A percentile compares a stretch with the other conserved stretches of the same genome.
phyloP scores from a whole-genome alignment of 2,113 vertebrate species.

The Pseudorasbora parva region DNA sequence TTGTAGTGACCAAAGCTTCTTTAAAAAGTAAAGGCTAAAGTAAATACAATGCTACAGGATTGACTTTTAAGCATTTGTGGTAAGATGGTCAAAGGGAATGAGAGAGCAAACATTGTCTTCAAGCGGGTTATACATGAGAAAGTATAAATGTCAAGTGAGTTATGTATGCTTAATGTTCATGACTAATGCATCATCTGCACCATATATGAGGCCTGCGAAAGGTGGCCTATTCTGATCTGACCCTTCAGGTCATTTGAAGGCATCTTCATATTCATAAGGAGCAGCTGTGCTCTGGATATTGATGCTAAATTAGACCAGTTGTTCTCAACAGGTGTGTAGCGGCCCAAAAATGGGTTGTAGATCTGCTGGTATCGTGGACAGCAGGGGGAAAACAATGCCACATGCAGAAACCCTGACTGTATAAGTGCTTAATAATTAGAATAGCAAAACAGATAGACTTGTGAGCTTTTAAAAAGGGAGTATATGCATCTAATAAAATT shows the following conservation, averaged over 20 bases:
- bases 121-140: conserved; percentile 2
- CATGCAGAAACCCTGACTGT: not conserved
- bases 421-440: not conserved
- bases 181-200: conserved; percentile 8
- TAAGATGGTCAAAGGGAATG: not conserved
- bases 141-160: conserved; percentile 11
- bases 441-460: not conserved
- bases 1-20: conserved; percentile 47
- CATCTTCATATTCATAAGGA: not conserved
- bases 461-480: not conserved
- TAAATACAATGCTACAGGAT: not conserved
- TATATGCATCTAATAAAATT: not conserved
- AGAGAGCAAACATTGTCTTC: not conserved
- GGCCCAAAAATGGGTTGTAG: not conserved
- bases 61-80: not conserved
- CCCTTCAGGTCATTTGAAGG: conserved; percentile 15
- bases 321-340: not conserved
- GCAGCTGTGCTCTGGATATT: conserved; percentile 39
- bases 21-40: conserved; percentile 56
- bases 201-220: not conserved
- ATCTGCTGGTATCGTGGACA: not conserved
- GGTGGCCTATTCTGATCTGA: conserved; percentile 2
- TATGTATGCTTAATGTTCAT: not conserved
- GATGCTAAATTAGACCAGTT: conserved; percentile 21
- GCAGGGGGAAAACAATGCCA: not conserved